Conservation (phyloP, 2,888 invertebrate genomes). For the Cephus sareptanus region DNA sequence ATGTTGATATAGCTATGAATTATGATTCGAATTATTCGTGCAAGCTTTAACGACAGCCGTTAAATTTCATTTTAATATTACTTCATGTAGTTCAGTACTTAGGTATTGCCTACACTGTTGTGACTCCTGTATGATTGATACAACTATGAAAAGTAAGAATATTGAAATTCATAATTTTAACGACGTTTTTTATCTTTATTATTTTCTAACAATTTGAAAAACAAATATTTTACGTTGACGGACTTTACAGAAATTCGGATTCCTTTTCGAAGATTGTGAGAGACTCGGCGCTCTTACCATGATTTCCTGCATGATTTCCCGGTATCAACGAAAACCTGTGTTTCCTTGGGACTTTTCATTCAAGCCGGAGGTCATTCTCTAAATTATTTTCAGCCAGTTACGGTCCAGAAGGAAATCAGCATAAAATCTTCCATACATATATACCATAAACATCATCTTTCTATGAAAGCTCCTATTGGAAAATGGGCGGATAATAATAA, state of each 20-base stretch:
- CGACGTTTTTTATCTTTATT: not conserved
- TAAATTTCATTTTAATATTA: not conserved
- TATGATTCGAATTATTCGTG: conserved; percentile 48
- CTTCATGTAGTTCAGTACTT: not conserved
- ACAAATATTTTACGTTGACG: not conserved
- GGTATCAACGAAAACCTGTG: not conserved
- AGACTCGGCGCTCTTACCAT: not conserved
- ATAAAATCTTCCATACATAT: not conserved
- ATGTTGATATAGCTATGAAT: conserved; percentile 48
- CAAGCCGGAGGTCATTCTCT: not conserved
- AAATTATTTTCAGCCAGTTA: not conserved
- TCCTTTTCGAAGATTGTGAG: not conserved
- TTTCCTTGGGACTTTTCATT: not conserved
- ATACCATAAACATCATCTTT: not conserved
- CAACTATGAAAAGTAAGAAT: not conserved
- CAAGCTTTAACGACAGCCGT: not conserved
- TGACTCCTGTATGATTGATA: not conserved
- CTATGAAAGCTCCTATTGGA: not conserved
- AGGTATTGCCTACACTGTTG: not conserved
- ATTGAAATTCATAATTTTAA: not conserved
- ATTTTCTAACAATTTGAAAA: too few species aligned
- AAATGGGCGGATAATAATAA: not conserved
- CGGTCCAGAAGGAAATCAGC: not conserved
- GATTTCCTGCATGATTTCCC: not conserved
- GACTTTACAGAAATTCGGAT: not conserved